These are phyloP conservation scores for pig (Sus scrofa) DNA, from an alignment of 2,113 vertebrate genomes.

Conservation along the genomic window T2T-Sscrofa CM000827.6:105947501-105948000, in stretches of 20 bases:
- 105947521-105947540: not conserved
- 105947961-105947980: too few species aligned
- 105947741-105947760: not conserved
- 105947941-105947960: too few species aligned
- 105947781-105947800: not conserved
- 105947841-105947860: not conserved
- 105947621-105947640: too few species aligned
- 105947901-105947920: not conserved
- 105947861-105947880: not conserved
- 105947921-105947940: not conserved
- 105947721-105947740: accelerated
- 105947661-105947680: not conserved
- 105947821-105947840: accelerated
- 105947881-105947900: not conserved
- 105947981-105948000: too few species aligned
- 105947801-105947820: not conserved
- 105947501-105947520: too few species aligned
- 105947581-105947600: accelerated
- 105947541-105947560: not conserved
- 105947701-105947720: accelerated
- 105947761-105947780: not conserved
- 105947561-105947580: too few species aligned
- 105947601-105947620: not conserved
- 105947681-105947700: not conserved
- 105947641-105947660: not conserved